phyloP scores from a whole-genome alignment of 2,888 invertebrate species.

The Cordilura impudica region DNA sequence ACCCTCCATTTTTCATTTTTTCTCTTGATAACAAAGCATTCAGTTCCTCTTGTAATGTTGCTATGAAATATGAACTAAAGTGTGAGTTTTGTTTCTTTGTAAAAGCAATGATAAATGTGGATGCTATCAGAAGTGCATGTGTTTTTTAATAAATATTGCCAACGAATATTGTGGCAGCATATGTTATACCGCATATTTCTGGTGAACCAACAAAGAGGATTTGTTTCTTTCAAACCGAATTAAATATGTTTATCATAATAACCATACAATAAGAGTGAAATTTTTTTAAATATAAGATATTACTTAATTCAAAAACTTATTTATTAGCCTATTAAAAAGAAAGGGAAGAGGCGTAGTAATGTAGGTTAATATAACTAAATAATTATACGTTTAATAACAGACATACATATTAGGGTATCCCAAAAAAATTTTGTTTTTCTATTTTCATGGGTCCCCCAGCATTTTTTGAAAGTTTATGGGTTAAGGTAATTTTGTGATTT shows the following conservation, averaged over 20 bases:
- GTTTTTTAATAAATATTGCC: constrained; percentile 27
- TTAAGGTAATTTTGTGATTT: too few relatives aligned
- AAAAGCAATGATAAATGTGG: constrained; percentile 14
- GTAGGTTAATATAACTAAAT: too few relatives aligned
- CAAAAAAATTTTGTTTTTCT: too few relatives aligned
- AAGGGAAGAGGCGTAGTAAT: too few relatives aligned
- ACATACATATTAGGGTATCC: too few relatives aligned
- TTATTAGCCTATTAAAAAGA: too few relatives aligned
- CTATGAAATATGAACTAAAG: neutral
- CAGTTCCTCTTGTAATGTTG: neutral
- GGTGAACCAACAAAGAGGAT: neutral
- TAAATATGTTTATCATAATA: neutral
- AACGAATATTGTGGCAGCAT: constrained; percentile 24
- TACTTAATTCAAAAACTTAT: too few relatives aligned
- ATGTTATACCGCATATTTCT: neutral
- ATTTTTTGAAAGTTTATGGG: too few relatives aligned
- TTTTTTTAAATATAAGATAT: too few relatives aligned
- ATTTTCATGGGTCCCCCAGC: too few relatives aligned
- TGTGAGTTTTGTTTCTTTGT: neutral
- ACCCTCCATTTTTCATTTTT: neutral
- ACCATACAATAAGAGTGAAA: too few relatives aligned
- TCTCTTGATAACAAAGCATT: neutral
- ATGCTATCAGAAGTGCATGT: constrained; percentile 25
- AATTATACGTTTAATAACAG: too few relatives aligned
- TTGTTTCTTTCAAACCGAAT: neutral